Evolutionary conservation across 2,888 invertebrate species (phyloP).

Genomic region (Halocaridina rubra): DNA sequence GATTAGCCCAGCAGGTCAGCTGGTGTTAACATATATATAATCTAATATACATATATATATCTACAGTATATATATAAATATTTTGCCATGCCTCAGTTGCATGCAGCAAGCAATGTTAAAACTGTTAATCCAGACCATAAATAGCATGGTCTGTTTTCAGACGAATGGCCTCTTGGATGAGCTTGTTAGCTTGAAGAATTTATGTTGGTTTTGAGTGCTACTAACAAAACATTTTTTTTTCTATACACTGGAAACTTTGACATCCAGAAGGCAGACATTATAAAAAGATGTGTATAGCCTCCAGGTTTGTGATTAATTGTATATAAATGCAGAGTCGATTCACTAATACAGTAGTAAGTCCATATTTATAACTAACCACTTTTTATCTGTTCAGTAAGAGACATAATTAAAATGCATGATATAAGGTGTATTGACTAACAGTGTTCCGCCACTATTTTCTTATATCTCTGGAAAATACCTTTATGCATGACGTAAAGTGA

Average conservation of each 20-base stretch:
- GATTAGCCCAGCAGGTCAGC: constrained; percentile 32
- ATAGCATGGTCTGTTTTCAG: constrained; percentile 24
- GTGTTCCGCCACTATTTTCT: no score
- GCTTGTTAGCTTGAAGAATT: constrained; percentile 13
- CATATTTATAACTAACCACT: constrained; percentile 2
- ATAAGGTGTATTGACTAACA: neutral
- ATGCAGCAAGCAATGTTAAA: constrained; percentile 1
- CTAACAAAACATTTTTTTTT: no score
- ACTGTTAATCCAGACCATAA: constrained; percentile 15
- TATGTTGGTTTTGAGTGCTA: constrained; percentile 7
- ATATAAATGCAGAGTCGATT: neutral
- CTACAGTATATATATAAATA: no score
- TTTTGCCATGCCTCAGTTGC: constrained; percentile 7
- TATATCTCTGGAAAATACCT: neutral
- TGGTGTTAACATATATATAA: constrained; percentile 21
- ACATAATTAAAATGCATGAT: neutral
- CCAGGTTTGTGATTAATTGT: neutral
- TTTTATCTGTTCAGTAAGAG: neutral
- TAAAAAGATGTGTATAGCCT: neutral
- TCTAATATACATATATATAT: no score
- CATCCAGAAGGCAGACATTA: constrained; percentile 15
- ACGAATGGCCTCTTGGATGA: constrained; percentile 9
- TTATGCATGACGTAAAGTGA: constrained; percentile 1
- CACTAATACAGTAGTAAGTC: neutral
- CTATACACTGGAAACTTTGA: constrained; percentile 3